Percentiles rank a stretch among this genome's conserved stretches.
Conservation (phyloP, 64 coral and sea anemone species). For the Stichodactyla helianthus region DNA sequence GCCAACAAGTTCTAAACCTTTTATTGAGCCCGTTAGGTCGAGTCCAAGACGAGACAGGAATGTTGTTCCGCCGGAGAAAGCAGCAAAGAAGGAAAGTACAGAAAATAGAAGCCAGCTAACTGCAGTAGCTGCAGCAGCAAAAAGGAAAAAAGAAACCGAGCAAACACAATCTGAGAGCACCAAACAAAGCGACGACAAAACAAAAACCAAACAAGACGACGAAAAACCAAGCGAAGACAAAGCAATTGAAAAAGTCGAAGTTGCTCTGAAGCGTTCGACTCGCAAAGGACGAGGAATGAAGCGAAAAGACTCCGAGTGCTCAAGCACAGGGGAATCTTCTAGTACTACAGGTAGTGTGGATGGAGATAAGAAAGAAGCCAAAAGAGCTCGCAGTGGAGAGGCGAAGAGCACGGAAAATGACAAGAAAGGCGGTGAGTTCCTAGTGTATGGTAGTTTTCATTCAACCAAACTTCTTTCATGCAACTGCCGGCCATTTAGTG, state of each 20-base stretch:
- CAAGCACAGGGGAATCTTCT: neutral
- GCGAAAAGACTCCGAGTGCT: slow-evolving; percentile 8
- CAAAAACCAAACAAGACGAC: neutral
- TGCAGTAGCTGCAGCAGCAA: neutral
- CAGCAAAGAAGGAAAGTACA: neutral
- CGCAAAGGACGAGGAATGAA: slow-evolving; percentile 22
- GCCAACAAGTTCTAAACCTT: neutral
- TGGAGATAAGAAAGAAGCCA: neutral
- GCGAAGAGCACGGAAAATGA: neutral
- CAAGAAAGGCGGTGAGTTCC: neutral
- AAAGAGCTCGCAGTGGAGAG: neutral
- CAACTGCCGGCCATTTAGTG: too few relatives aligned
- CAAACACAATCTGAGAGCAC: neutral
- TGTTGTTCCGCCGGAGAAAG: slow-evolving; percentile 1
- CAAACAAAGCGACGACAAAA: neutral
- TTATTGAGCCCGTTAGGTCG: slow-evolving; percentile 4
- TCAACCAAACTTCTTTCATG: too few relatives aligned
- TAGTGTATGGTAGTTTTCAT: too few relatives aligned
- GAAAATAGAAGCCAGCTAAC: neutral
- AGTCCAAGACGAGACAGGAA: slow-evolving; percentile 13
- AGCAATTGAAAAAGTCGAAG: neutral
- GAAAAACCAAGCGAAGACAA: neutral
- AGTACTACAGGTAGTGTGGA: slow-evolving; percentile 4
- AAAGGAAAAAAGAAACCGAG: neutral
- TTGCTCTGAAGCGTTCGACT: neutral